These are phyloP conservation scores for Sebastes umbrosus DNA, from an alignment of 2,797 vertebrate genomes.

Conservation along the genomic window DNA sequence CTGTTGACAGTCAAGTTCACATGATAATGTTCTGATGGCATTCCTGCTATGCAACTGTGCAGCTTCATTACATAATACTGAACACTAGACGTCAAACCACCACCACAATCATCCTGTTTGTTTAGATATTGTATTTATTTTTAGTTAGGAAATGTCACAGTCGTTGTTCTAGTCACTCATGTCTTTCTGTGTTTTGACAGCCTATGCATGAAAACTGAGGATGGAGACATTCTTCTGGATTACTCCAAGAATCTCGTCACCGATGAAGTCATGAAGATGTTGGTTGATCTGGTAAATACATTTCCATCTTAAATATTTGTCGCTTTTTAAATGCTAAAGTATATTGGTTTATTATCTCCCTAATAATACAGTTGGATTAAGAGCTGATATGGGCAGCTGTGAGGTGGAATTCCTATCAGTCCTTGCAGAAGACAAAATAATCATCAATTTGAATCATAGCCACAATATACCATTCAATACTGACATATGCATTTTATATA, in stretches of 20 bases:
- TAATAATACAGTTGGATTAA: background rate
- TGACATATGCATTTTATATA: background rate
- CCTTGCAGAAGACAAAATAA: background rate
- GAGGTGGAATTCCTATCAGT: background rate
- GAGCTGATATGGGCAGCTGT: background rate
- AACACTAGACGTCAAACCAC: background rate
- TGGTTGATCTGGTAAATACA: constrained; percentile 89
- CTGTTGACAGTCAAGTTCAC: background rate
- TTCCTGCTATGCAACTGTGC: background rate
- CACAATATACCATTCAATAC: background rate
- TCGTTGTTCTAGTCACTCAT: background rate
- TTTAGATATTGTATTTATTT: background rate
- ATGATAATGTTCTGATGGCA: background rate
- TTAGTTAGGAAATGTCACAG: background rate
- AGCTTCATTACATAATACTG: background rate
- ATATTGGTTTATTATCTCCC: background rate
- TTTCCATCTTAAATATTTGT: background rate
- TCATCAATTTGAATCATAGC: background rate
- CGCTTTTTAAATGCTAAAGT: background rate
- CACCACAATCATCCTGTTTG: background rate
- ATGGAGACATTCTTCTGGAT: constrained; percentile 94
- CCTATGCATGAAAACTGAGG: constrained; percentile 84
- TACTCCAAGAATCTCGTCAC: constrained; percentile 97
- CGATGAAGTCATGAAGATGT: constrained; percentile 91
- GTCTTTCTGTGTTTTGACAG: constrained; percentile 75